A percentile compares a stretch with the other conserved stretches of the same genome.
phyloP scores from a whole-genome alignment of 2,888 invertebrate species.

The Drosophila meridionalis region DNA sequence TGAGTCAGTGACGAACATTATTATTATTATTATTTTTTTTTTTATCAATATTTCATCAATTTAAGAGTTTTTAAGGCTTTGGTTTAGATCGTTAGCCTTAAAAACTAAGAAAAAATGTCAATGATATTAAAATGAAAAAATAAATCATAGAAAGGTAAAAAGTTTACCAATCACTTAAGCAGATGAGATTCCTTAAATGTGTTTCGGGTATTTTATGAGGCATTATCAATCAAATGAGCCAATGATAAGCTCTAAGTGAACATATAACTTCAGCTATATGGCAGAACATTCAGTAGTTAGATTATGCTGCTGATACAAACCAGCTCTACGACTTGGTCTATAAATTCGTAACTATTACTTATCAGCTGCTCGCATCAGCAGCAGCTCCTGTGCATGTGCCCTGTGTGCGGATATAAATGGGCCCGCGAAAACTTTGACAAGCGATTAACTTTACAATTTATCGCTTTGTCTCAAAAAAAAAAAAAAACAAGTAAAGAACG shows the following conservation, averaged over 20 bases:
- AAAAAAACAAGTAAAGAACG: slow-evolving; percentile 13
- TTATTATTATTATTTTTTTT: not conserved
- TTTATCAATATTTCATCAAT: not conserved
- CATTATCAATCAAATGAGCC: slow-evolving; percentile 41
- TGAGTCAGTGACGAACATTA: slow-evolving; percentile 31
- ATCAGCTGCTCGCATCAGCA: slow-evolving; percentile 36
- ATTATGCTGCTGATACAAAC: slow-evolving; percentile 5
- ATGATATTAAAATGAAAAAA: not conserved
- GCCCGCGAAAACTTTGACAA: slow-evolving; percentile 75
- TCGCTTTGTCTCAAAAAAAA: slow-evolving; percentile 47
- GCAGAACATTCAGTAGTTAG: slow-evolving; percentile 19
- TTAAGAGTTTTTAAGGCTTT: not conserved
- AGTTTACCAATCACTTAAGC: slow-evolving; percentile 18
- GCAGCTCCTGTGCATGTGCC: slow-evolving; percentile 36
- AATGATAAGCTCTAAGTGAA: slow-evolving; percentile 49
- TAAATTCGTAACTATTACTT: slow-evolving; percentile 47
- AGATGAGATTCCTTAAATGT: slow-evolving; percentile 1
- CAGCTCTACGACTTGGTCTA: slow-evolving; percentile 20
- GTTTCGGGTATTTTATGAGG: slow-evolving; percentile 30
- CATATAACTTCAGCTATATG: slow-evolving; percentile 18
- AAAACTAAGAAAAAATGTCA: not conserved
- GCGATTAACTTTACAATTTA: slow-evolving; percentile 81
- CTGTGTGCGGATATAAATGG: slow-evolving; percentile 65
- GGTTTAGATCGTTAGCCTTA: not conserved
- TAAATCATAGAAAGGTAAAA: slow-evolving; percentile 41